Evolutionary conservation across 2,888 invertebrate genomes (phyloP).

Genomic region (Cataglyphis altisquamis): DNA sequence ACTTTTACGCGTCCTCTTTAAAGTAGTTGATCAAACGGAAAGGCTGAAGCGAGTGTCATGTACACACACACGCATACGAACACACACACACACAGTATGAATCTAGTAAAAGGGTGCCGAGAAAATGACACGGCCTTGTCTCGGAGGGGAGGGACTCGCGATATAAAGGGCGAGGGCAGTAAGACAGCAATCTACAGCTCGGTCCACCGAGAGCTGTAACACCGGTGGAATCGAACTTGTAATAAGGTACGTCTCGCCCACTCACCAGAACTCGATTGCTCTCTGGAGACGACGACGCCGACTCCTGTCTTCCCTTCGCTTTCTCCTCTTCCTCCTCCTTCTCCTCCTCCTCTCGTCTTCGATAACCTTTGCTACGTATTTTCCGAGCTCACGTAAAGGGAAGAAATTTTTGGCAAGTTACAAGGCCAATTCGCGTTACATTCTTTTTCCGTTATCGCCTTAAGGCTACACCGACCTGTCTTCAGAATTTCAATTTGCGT

Average conservation of each 20-base stretch:
- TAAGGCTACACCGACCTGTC: slow-evolving; percentile 33
- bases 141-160: slow-evolving; percentile 49
- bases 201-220: slow-evolving; percentile 81
- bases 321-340: slow-evolving; percentile 41
- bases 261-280: slow-evolving; percentile 79
- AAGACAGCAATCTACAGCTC: slow-evolving; percentile 78
- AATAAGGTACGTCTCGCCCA: slow-evolving; percentile 81
- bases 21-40: slow-evolving; percentile 75
- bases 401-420: slow-evolving; percentile 54
- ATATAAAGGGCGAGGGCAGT: slow-evolving; percentile 69
- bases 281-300: slow-evolving; percentile 71
- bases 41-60: slow-evolving; percentile 39
- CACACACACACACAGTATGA: not conserved
- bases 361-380: slow-evolving; percentile 63
- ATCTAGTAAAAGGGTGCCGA: slow-evolving; percentile 44
- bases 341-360: slow-evolving; percentile 25
- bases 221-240: slow-evolving; percentile 83
- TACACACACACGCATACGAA: no score
- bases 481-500: slow-evolving; percentile 45
- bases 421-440: slow-evolving; percentile 37
- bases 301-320: slow-evolving; percentile 52
- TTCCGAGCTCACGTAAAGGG: slow-evolving; percentile 31
- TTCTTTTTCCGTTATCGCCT: slow-evolving; percentile 38
- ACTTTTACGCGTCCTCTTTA: slow-evolving; percentile 70
- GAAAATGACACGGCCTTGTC: slow-evolving; percentile 66